Percentiles rank a stretch among this genome's conserved stretches.
Evolutionary conservation across 2,797 vertebrate genomes (phyloP).

Genomic region (Nothura maculosa): DNA sequence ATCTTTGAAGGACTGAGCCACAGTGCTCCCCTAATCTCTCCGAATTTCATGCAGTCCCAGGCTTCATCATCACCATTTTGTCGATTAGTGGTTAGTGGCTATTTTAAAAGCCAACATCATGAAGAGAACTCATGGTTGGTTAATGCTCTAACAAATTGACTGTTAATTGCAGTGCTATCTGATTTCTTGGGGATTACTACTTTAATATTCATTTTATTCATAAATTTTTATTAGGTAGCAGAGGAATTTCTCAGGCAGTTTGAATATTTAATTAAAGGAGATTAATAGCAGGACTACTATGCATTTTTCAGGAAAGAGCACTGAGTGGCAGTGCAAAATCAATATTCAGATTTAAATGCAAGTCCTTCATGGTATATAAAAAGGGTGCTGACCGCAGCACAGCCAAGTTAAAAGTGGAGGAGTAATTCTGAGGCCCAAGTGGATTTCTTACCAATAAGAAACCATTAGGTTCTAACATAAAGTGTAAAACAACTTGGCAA

Average conservation of each 20-base stretch:
- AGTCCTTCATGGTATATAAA: constrained; percentile 42
- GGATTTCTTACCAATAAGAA: constrained; percentile 18
- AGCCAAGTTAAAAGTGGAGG: constrained; percentile 26
- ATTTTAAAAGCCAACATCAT: constrained; percentile 55
- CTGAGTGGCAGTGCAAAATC: constrained; percentile 55
- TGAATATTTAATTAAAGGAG: constrained; percentile 77
- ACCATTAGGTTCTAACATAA: constrained; percentile 21
- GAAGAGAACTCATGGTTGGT: constrained; percentile 59
- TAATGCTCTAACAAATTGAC: constrained; percentile 69
- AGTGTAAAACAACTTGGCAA: constrained; percentile 23
- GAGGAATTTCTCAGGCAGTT: constrained; percentile 65
- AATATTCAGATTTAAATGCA: constrained; percentile 62
- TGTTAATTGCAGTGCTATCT: constrained; percentile 71
- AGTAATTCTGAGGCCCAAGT: neutral
- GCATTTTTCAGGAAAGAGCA: constrained; percentile 53
- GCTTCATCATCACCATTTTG: constrained; percentile 4
- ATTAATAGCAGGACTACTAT: constrained; percentile 60
- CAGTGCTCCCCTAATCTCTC: neutral
- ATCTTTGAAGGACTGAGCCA: neutral
- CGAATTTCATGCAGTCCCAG: neutral
- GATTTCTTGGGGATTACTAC: constrained; percentile 67
- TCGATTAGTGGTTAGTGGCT: constrained; percentile 22
- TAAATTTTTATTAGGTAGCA: constrained; percentile 73
- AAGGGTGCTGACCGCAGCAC: constrained; percentile 37
- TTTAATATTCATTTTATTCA: constrained; percentile 78